These are phyloP conservation scores for Ahaetulla prasina DNA, from an alignment of 2,113 vertebrate genomes.

Conservation along the genomic window DNA sequence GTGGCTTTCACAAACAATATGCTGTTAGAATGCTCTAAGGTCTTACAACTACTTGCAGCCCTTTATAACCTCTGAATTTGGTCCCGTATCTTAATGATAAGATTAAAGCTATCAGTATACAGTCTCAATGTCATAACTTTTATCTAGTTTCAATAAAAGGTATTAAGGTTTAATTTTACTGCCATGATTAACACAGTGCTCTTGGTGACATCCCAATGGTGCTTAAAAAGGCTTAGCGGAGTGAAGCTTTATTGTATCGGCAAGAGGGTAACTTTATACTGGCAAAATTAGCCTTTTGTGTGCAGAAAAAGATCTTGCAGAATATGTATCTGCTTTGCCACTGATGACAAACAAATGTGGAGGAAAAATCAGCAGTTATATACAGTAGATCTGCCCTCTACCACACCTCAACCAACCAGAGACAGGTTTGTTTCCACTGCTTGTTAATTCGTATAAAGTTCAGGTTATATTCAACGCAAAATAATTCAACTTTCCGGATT, in stretches of 20 bases:
- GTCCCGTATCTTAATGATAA: rapidly evolving
- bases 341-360: constrained; percentile 30
- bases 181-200: constrained; percentile 50
- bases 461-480: constrained; percentile 1
- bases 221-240: constrained; percentile 12
- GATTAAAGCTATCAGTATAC: constrained; percentile 35
- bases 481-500: background rate
- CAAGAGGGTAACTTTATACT: background rate
- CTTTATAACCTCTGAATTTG: background rate
- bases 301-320: constrained; percentile 14
- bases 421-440: constrained; percentile 5
- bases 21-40: background rate
- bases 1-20: background rate
- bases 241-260: background rate
- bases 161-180: constrained; percentile 44
- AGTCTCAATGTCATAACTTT: constrained; percentile 7
- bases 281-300: constrained; percentile 41
- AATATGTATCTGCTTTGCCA: constrained; percentile 34
- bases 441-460: background rate
- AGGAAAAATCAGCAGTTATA: constrained; percentile 32
- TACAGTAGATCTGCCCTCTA: background rate
- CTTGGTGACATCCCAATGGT: constrained; percentile 18
- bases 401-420: background rate
- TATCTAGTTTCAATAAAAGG: constrained; percentile 30
- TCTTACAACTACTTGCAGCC: background rate